Conservation (phyloP, 2,888 invertebrate genomes). For the Anticlea derivata region DNA sequence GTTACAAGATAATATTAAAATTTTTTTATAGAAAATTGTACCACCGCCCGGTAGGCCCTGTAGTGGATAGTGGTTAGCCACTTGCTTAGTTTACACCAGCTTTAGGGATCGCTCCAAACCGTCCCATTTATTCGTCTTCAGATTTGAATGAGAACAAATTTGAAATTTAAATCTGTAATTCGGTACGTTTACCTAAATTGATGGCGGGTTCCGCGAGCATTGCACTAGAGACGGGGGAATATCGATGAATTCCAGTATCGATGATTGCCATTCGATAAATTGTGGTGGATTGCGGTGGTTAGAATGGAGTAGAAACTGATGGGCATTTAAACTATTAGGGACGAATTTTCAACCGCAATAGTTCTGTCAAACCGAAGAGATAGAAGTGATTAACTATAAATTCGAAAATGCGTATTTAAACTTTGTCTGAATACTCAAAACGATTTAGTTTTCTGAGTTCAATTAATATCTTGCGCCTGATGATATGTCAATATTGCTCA, state of each 20-base stretch:
- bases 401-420: too few relatives aligned
- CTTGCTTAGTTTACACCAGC: constrained; percentile 7
- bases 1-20: too few relatives aligned
- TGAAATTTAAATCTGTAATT: constrained; percentile 53
- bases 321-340: neutral
- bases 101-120: constrained; percentile 15
- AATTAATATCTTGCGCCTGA: too few relatives aligned
- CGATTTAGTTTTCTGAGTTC: too few relatives aligned
- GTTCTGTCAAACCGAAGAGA: too few relatives aligned
- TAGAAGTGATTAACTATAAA: too few relatives aligned
- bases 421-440: too few relatives aligned
- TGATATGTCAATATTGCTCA: too few relatives aligned
- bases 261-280: constrained; percentile 6
- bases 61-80: too few relatives aligned
- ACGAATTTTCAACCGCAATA: neutral
- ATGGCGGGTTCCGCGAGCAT: constrained; percentile 29
- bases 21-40: too few relatives aligned
- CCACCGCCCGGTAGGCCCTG: too few relatives aligned
- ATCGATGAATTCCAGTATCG: constrained; percentile 9
- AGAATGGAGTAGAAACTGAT: neutral
- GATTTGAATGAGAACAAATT: constrained; percentile 57
- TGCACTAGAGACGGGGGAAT: constrained; percentile 9
- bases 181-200: constrained; percentile 40
- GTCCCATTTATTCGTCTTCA: constrained; percentile 46
- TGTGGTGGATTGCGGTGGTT: neutral